These are phyloP conservation scores for Macrophya alboannulata DNA, from an alignment of 2,888 invertebrate species.

Conservation along the genomic window DNA sequence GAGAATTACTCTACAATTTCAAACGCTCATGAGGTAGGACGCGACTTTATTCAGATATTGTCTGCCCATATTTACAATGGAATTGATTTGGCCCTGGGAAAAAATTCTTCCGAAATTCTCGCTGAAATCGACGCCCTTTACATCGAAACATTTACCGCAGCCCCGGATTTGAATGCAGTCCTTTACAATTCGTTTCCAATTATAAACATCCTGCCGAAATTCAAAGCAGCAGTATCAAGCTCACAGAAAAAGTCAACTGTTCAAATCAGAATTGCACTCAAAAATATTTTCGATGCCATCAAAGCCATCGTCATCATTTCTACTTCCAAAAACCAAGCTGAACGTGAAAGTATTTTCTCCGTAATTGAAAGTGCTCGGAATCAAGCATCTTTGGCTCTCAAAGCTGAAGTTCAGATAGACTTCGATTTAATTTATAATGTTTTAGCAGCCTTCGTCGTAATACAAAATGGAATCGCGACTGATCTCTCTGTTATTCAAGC, in stretches of 20 bases:
- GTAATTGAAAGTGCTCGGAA: neutral
- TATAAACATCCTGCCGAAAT: neutral
- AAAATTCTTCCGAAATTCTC: neutral
- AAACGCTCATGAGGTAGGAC: neutral
- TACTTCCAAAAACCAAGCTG: neutral
- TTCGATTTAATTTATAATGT: neutral
- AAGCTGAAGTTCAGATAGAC: neutral
- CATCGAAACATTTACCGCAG: neutral
- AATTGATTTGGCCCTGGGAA: neutral
- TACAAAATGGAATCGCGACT: neutral
- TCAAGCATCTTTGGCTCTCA: neutral
- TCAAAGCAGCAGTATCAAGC: neutral
- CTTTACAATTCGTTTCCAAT: neutral
- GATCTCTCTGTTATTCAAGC: neutral
- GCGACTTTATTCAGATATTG: neutral
- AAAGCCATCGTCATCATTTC: neutral
- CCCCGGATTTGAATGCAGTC: neutral
- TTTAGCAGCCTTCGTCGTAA: neutral
- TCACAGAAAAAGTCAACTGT: neutral
- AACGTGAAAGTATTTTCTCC: neutral
- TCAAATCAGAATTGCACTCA: neutral
- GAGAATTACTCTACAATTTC: neutral
- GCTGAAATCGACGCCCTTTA: neutral
- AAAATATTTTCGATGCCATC: neutral
- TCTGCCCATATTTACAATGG: neutral